Evolutionary conservation across 2,797 vertebrate genomes (phyloP), one percentile per base, ranked within the genome.

Genomic region (Myotis findleyi): DNA sequence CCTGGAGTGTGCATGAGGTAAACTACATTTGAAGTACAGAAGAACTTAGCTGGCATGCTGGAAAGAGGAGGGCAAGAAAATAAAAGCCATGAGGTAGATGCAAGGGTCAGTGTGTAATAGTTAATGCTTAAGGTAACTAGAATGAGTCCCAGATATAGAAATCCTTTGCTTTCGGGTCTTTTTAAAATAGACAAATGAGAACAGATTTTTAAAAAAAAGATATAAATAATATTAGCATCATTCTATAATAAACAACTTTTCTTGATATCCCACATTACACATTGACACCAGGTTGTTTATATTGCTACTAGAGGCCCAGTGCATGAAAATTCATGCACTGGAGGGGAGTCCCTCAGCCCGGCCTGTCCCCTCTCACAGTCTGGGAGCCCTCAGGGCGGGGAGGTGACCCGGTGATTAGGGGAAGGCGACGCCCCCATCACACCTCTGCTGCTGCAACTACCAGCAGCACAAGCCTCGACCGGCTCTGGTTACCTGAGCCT

Each of bases 171-270:
- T 81, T 80, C 0, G 21, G 12, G 11, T 79, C 8, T 20, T 96
- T 94, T 89, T 72, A 53, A 73, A 30, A 76, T 11, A 66, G 41
- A 83, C 16, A 82, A 69, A 53, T 93, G 38, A 94, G 36, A 68
- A 75, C 8, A n/a, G 17, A 41, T 64, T 92, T 84, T 36, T 80
- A 25, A 86, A 7, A 68, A 57, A 57, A 30, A 49, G 5, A 72
- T 2, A 55, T 75, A 38, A 13, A 11, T 44, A 49, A 21, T 57
- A 38, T 93, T 91, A 92, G 14, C 44, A 62, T 38, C 69, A 20
- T 47, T 57, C 7, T 68, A 20, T 57, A 82, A 81, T 69, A 71
- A 86, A 53, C 5, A 87, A 36, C 49, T 82, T 92, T 91, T 82
- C 38, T 41, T 92, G 25, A 30, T 77, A 72, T 66, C 47, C 53